Evolutionary conservation across 2,797 vertebrate species (phyloP).

Genomic region (Otolemur crassicaudatus): DNA sequence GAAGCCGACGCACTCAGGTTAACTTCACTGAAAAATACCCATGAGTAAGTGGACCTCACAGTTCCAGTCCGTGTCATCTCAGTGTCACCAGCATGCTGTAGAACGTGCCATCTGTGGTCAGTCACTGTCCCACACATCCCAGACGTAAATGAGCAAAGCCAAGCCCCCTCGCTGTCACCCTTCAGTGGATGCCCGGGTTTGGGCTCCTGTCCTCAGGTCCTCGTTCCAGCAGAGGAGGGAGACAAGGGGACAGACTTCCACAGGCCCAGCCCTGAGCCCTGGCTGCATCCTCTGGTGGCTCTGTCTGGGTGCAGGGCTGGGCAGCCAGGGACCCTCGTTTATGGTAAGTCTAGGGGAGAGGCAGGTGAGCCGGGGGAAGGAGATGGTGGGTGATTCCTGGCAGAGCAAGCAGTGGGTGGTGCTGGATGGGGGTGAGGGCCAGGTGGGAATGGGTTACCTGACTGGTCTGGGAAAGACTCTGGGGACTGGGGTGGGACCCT

Average conservation of each 20-base stretch:
- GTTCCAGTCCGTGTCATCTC: no score
- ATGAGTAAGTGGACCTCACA: no score
- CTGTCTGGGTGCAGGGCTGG: rapidly evolving
- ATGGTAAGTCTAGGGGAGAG: not conserved
- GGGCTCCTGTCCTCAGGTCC: rapidly evolving
- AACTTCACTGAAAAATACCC: no score
- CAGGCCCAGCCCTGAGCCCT: not conserved
- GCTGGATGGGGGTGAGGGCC: no score
- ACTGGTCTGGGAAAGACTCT: rapidly evolving
- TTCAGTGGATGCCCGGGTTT: rapidly evolving
- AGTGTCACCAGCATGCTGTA: no score
- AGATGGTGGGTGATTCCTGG: rapidly evolving
- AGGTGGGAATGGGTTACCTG: rapidly evolving
- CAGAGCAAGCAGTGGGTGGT: rapidly evolving
- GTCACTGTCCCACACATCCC: no score
- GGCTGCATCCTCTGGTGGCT: rapidly evolving
- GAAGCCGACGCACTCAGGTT: no score
- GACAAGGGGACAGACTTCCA: rapidly evolving
- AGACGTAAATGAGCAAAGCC: not conserved
- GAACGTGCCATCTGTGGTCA: not conserved
- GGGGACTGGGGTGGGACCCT: rapidly evolving
- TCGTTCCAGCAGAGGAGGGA: not conserved
- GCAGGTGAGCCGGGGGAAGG: rapidly evolving
- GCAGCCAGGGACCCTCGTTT: rapidly evolving
- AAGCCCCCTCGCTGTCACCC: rapidly evolving